Evolutionary conservation across 2,888 invertebrate genomes (phyloP).

Genomic region (Amphipyra berbera): DNA sequence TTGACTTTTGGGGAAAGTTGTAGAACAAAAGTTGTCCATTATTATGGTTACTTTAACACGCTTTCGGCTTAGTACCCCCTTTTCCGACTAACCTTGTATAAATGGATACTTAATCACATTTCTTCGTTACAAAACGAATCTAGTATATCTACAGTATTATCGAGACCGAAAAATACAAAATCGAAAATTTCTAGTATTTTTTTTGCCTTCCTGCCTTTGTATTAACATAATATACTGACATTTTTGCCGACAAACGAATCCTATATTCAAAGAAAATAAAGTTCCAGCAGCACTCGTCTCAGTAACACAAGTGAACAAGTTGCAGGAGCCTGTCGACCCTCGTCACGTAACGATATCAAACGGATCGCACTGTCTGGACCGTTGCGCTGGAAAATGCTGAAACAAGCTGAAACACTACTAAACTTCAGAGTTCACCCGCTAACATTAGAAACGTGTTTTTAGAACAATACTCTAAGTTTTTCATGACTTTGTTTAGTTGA

Average conservation of each 20-base stretch:
- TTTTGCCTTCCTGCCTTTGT: neutral
- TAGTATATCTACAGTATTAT: too few relatives aligned
- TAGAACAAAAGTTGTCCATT: too few relatives aligned
- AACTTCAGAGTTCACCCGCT: constrained; percentile 46
- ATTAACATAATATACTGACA: constrained; percentile 24
- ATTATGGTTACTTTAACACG: too few relatives aligned
- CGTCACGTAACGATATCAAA: constrained; percentile 59
- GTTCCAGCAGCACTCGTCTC: neutral
- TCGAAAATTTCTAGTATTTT: too few relatives aligned
- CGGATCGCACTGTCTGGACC: constrained; percentile 55
- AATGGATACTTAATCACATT: too few relatives aligned
- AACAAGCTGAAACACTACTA: constrained; percentile 24
- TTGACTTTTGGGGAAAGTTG: too few relatives aligned
- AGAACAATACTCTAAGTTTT: too few relatives aligned
- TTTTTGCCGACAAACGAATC: constrained; percentile 32
- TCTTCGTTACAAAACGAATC: too few relatives aligned
- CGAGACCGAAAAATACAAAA: too few relatives aligned
- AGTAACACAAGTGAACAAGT: constrained; percentile 1
- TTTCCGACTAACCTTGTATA: too few relatives aligned
- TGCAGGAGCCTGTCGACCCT: constrained; percentile 39
- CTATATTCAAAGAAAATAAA: constrained; percentile 18
- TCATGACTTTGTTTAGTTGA: too few relatives aligned
- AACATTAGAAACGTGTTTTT: constrained; percentile 14
- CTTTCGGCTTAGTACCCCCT: too few relatives aligned
- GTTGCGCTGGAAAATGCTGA: constrained; percentile 62